A percentile compares a stretch with the other conserved stretches of the same genome.
phyloP scores from a whole-genome alignment of 1,140 invertebrate species.

The Physella acuta region DNA sequence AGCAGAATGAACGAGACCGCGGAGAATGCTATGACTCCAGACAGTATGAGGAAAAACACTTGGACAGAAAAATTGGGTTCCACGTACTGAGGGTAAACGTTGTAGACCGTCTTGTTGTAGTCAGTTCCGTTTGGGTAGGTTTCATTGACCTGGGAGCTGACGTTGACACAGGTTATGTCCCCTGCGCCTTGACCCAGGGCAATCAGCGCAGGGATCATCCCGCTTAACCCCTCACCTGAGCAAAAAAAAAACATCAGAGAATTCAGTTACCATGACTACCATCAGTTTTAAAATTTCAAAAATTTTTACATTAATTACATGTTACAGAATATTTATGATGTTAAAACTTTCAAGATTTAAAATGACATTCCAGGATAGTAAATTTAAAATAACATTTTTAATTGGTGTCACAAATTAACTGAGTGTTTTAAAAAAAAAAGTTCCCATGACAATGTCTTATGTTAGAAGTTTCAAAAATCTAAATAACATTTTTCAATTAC shows the following conservation, averaged over 20 bases:
- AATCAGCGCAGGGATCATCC: constrained; percentile 82
- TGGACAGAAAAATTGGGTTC: constrained; percentile 31
- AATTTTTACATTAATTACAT: too few relatives aligned
- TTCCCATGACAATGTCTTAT: too few relatives aligned
- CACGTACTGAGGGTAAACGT: constrained; percentile 16
- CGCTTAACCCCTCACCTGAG: constrained; percentile 81
- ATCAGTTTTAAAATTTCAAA: too few relatives aligned
- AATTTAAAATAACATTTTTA: too few relatives aligned
- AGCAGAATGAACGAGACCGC: constrained; percentile 27
- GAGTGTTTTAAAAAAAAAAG: too few relatives aligned
- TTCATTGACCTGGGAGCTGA: constrained; percentile 29
- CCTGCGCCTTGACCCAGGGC: constrained; percentile 77
- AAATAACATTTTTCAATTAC: too few relatives aligned
- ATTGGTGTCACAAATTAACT: too few relatives aligned
- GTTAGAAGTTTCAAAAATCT: too few relatives aligned
- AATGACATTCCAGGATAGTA: too few relatives aligned
- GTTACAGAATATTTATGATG: too few relatives aligned
- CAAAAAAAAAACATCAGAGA: not conserved
- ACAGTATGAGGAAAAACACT: constrained; percentile 33
- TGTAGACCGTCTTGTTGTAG: constrained; percentile 20
- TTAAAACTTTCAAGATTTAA: too few relatives aligned
- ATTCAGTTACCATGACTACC: too few relatives aligned
- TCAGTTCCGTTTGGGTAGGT: constrained; percentile 31
- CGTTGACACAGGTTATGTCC: constrained; percentile 64
- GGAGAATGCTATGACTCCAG: constrained; percentile 24